phyloP scores from a whole-genome alignment of 53 echinoderm and acorn worm species.

The Patiria pectinifera region DNA sequence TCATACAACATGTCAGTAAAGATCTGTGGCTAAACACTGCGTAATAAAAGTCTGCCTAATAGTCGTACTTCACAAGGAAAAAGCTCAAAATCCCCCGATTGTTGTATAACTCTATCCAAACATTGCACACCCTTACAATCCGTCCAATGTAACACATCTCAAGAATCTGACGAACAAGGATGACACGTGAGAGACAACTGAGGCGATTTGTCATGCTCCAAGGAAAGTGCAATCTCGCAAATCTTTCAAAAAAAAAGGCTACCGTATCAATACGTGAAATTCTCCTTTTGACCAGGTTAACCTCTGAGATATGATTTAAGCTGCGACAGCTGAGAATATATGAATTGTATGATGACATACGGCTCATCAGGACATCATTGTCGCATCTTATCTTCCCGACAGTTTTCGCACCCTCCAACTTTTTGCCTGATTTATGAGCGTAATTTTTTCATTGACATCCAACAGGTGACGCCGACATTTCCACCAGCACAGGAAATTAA shows the following conservation, averaged over 20 bases:
- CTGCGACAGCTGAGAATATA: slow-evolving; percentile 19
- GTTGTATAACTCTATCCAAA: too few relatives aligned
- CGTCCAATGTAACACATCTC: not conserved
- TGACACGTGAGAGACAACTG: not conserved
- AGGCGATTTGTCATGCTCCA: not conserved
- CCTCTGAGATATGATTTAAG: not conserved
- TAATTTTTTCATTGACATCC: slow-evolving; percentile 4
- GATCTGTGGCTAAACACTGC: not conserved
- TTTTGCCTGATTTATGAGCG: slow-evolving; percentile 10
- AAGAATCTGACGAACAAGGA: not conserved
- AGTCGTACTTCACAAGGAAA: too few relatives aligned
- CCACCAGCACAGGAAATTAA: slow-evolving; percentile 29
- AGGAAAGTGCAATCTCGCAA: slow-evolving; percentile 22
- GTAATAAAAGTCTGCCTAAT: not conserved
- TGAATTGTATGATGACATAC: not conserved
- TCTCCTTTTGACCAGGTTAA: not conserved
- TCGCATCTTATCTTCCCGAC: slow-evolving; percentile 8
- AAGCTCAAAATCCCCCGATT: too few relatives aligned
- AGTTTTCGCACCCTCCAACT: slow-evolving; percentile 12
- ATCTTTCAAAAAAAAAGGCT: not conserved
- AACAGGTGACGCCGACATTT: slow-evolving; percentile 29
- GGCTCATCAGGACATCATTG: not conserved
- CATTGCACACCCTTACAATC: not conserved
- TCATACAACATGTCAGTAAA: not conserved
- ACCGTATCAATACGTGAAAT: not conserved